Percentiles rank a stretch among this genome's conserved stretches.
These are phyloP conservation scores for Cheumatopsyche charites DNA, from an alignment of 1,140 invertebrate genomes.

Conservation along the genomic window DNA sequence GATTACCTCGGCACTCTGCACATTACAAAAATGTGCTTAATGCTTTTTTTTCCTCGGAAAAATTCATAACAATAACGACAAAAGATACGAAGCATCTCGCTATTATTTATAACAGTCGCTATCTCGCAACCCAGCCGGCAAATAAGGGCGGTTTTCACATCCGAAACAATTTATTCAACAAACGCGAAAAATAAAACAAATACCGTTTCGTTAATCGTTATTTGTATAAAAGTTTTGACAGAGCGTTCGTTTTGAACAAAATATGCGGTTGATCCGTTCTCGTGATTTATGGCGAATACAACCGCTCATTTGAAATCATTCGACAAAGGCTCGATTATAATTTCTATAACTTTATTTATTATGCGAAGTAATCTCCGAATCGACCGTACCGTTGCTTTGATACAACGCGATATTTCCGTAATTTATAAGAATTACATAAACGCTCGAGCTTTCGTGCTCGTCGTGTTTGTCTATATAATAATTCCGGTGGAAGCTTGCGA, in stretches of 20 bases:
- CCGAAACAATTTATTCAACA: slow-evolving; percentile 4
- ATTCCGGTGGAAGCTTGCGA: background rate
- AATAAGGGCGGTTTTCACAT: background rate
- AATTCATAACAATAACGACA: slow-evolving; percentile 15
- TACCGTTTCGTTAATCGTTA: background rate
- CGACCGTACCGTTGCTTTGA: too few relatives aligned
- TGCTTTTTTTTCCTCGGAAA: background rate
- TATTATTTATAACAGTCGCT: slow-evolving; percentile 19
- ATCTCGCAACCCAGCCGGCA: slow-evolving; percentile 1
- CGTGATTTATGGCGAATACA: too few relatives aligned
- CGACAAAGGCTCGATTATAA: too few relatives aligned
- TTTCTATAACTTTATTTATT: too few relatives aligned
- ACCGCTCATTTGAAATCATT: too few relatives aligned
- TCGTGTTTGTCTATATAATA: too few relatives aligned
- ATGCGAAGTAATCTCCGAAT: too few relatives aligned
- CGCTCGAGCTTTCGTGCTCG: too few relatives aligned
- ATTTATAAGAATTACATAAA: too few relatives aligned
- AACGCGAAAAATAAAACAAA: background rate
- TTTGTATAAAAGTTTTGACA: background rate
- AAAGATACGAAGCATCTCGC: slow-evolving; percentile 11
- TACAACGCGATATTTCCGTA: too few relatives aligned
- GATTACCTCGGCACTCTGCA: background rate
- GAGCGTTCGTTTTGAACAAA: too few relatives aligned
- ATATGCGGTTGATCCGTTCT: too few relatives aligned
- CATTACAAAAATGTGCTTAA: slow-evolving; percentile 3